These are phyloP conservation scores for Loris lydekkerianus DNA, from an alignment of 2,797 vertebrate genomes.

Conservation along the genomic window DNA sequence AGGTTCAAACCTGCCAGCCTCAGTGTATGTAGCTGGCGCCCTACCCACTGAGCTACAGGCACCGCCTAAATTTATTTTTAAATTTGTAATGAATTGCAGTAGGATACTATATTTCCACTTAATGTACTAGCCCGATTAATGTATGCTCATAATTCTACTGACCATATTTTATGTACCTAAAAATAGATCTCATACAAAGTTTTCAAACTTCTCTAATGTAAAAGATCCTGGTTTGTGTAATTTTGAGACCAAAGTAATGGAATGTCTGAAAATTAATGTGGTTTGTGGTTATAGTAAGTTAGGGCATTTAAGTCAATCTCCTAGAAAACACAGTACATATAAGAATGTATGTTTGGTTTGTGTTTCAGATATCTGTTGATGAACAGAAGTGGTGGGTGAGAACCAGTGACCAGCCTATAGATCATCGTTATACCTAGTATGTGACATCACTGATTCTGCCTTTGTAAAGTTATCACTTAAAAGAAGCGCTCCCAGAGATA, in stretches of 20 bases:
- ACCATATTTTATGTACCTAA: slow-evolving; percentile 2
- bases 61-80: not conserved
- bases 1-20: too few species aligned
- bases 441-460: slow-evolving; percentile 75
- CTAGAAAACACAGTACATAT: not conserved
- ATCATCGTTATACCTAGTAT: slow-evolving; percentile 83
- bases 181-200: slow-evolving; percentile 11
- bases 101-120: not conserved
- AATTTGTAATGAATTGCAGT: slow-evolving; percentile 34
- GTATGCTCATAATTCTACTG: not conserved
- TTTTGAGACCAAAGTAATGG: slow-evolving; percentile 28
- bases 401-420: slow-evolving; percentile 73
- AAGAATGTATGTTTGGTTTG: slow-evolving; percentile 59
- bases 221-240: slow-evolving; percentile 2
- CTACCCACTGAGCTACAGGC: too few species aligned
- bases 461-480: slow-evolving; percentile 23
- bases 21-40: too few species aligned
- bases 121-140: not conserved
- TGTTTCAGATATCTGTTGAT: slow-evolving; percentile 85
- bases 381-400: slow-evolving; percentile 91
- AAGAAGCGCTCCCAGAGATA: not conserved
- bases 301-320: not conserved
- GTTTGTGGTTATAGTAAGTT: not conserved
- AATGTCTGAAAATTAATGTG: slow-evolving; percentile 11
- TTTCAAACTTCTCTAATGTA: not conserved